Conservation (phyloP, 2,888 invertebrate species). For the Oligia fasciuncula region DNA sequence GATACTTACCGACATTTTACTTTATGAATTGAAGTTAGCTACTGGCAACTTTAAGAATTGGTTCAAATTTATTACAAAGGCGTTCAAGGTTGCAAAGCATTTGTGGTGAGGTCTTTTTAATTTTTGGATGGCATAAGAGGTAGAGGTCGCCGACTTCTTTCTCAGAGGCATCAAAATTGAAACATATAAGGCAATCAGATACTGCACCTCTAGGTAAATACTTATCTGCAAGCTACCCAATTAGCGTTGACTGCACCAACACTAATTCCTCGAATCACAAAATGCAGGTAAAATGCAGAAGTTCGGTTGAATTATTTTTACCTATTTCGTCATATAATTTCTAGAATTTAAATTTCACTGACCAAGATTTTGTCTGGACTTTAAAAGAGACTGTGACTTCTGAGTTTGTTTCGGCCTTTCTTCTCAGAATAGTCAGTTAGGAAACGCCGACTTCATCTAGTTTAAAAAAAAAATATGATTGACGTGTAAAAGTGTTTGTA, state of each 20-base stretch:
- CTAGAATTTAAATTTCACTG: neutral
- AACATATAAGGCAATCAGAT: neutral
- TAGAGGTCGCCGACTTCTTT: neutral
- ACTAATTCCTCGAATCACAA: neutral
- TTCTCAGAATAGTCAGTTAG: too few relatives aligned
- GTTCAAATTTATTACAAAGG: neutral
- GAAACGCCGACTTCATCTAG: too few relatives aligned
- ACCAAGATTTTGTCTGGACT: too few relatives aligned
- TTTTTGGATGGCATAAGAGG: neutral
- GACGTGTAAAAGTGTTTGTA: too few relatives aligned
- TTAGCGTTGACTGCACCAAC: neutral
- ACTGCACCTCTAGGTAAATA: neutral
- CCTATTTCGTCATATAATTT: neutral
- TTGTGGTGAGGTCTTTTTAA: neutral
- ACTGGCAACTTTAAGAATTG: neutral
- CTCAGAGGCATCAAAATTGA: neutral
- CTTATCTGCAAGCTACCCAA: constrained; percentile 4
- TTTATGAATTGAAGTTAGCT: neutral
- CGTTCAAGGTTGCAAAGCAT: neutral
- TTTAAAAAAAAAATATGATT: too few relatives aligned
- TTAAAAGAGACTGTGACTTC: too few relatives aligned
- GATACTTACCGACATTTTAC: too few relatives aligned
- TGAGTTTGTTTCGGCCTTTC: too few relatives aligned
- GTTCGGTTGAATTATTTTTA: neutral
- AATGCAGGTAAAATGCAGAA: constrained; percentile 1